Evolutionary conservation across 1,140 invertebrate species (phyloP), one percentile per base, ranked within the genome.

Genomic region (Chrysoperla carnea): DNA sequence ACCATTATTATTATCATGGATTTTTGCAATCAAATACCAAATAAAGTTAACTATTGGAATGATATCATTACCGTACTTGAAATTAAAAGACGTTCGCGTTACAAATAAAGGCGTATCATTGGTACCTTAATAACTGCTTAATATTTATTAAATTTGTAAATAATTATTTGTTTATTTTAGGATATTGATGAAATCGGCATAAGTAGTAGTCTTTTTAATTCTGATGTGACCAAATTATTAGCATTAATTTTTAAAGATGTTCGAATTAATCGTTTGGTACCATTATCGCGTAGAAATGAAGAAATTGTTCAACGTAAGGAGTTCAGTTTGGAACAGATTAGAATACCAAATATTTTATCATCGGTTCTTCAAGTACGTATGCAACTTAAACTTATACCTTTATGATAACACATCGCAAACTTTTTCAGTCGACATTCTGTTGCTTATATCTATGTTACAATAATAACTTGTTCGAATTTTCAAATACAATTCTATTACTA

Each of bases 201-300:
- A 42, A 75, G 83, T 12, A 92, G 87, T 58, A 90, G 86, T 64
- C 80, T 90, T 56, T 75, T 92, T 42, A 92, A 87, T 57, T 86
- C 84, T 8, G 84, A 89, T 48, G 80, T 86, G 17, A 87, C 82
- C 14, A 94, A 92, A 64, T 62, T 91, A 7, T 57, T 94, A 13
- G 84, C 83, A 7, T 73, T 94, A 27, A 76, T 88, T 17, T 75
- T 90, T 48, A 73, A 75, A 41, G 84, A 88, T 58, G 79, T 91
- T 6, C 69, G 84, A 43, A 77, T 94, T 41, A 86, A 86, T 46
- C 84, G 17, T 5, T 23, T 23, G 17, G 17, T 23, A 23, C 17
- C 17, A 3, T 23, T 23, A 23, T 23, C 17, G 17, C 17, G 17
- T 23, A 23, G 5, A 23, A 23, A 23, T 23, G 17, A 87, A 57